Base-by-base conservation (phyloP, 2,797 vertebrate species). In the Coregonus suidteri region DNA sequence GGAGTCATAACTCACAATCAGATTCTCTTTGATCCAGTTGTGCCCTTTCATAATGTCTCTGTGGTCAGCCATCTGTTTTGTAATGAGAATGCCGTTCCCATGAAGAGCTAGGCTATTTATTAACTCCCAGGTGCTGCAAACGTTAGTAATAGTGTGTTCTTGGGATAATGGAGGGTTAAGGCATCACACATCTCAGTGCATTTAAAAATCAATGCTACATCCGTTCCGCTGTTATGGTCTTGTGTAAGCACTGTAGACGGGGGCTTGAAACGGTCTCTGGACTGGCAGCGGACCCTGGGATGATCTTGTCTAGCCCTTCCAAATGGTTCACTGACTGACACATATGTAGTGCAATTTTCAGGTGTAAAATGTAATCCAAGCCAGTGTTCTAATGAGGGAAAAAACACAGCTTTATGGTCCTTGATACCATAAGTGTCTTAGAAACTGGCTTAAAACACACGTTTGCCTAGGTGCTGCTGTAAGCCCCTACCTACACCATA, bases 1-100 rank as follows among this genome's bases (percentile, higher is more conserved):
- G 7, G 34, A n/a, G 83, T 51, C 83, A 74, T 16, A n/a, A 79
- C 79, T 83, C 73, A 77, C 75, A 71, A 70, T 47, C 37, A 34
- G 76, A 74, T 79, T 70, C 25, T 74, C 79, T 88, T 88, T 90
- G 86, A 89, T 90, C 88, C 85, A 77, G 74, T 78, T 79, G 71
- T 41, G 18, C 77, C 79, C 75, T 87, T 82, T 88, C 84, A 78
- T 77, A 68, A 82, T 80, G 72, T 83, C 82, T 85, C 82, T 85
- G 85, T 64, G 82, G 81, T 75, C 54, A 34, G 81, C 82, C 88
- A 89, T 84, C 88, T 90, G 88, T 84, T 89, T 72, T 83, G 74
- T 87, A 74, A 15, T 66, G 53, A n/a, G 3, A 15, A 83, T 79
- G 77, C 82, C 76, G 84, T 87, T 75, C 54, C 78, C 76, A 84